Evolutionary conservation across 1,140 invertebrate genomes (phyloP), one percentile per base, ranked within the genome.

Genomic region (Tetramorium parvispinum): DNA sequence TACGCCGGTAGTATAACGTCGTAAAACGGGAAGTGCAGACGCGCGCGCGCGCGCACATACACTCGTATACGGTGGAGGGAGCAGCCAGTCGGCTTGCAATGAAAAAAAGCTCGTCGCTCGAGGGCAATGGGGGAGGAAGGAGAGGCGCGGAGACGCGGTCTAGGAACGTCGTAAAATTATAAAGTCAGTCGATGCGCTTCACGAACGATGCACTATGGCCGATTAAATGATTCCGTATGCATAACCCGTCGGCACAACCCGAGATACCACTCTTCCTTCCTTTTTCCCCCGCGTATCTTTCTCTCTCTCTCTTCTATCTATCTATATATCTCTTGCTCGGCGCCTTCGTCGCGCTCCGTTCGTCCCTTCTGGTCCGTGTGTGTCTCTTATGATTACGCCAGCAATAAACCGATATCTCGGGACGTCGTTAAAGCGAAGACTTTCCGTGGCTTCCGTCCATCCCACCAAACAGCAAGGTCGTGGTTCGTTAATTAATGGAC

Each of bases 101-200:
- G 73, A 68, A 53, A 66, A 71, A 78, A 51, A 83, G 32, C 51
- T 11, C 40, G 40, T 4, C 24, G 43, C n/a, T 40, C 16, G 18
- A n/a, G 6, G 79, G 21, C 27, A 65, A 8, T 8, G 63, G 24
- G 10, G 66, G 76, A 37, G 85, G 63, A 66, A 78, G 76, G 27
- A 76, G 68, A 55, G 83, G 53, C 37, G 81, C 10, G 51, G 82
- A 63, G 59, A 63, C 70, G 70, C 68, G 79, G 77, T 81, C 87
- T 90, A 91, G 79, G 91, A 90, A 82, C 82, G 83, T 92, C 88
- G 86, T 93, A 93, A 94, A 94, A 94, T 94, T 94, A 94, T 93
- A 93, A 93, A 92, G 82, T 91, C 85, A 86, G 86, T 81, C 87
- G 83, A 89, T 91, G 76, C 65, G 86, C 37, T 85, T 91, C 88